These are phyloP conservation scores for Caenorhabditis drosophilae DNA, from an alignment of 2,888 invertebrate species.

Conservation along the genomic window DNA sequence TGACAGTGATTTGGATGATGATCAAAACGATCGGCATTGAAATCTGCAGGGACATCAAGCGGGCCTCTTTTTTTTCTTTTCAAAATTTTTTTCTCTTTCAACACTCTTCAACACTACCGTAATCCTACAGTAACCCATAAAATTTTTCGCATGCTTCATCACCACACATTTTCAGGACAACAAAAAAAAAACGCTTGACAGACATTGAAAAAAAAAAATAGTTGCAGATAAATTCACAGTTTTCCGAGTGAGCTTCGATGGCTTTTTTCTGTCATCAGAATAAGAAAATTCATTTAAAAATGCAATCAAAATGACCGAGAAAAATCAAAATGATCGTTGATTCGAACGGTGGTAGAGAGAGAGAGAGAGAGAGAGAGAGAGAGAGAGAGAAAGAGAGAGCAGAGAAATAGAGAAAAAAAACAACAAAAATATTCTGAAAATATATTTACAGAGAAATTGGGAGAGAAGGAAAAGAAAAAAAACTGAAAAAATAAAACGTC, in stretches of 20 bases:
- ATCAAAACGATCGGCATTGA: conserved; percentile 48
- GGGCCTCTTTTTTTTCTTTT: neutral
- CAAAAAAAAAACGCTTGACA: neutral
- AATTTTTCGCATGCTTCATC: neutral
- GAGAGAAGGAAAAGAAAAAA: neutral
- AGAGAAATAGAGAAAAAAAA: neutral
- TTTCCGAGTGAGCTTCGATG: too few relatives aligned
- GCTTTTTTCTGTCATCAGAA: too few relatives aligned
- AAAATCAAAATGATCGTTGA: too few relatives aligned
- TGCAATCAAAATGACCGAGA: too few relatives aligned
- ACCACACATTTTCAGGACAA: too few relatives aligned
- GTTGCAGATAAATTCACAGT: too few relatives aligned
- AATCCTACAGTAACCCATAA: neutral
- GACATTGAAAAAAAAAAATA: neutral
- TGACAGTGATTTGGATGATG: conserved; percentile 42
- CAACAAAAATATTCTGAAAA: too few relatives aligned
- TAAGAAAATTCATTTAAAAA: too few relatives aligned
- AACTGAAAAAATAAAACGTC: neutral
- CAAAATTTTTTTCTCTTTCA: too few relatives aligned
- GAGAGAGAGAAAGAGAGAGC: neutral
- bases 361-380: too few relatives aligned
- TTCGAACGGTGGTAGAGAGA: too few relatives aligned
- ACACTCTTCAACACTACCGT: neutral
- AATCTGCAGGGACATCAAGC: conserved; percentile 41
- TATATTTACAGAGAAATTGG: neutral